A percentile compares a stretch with the other conserved stretches of the same genome.
Conservation (phyloP, 2,888 invertebrate species). For the Micropterix aruncella region DNA sequence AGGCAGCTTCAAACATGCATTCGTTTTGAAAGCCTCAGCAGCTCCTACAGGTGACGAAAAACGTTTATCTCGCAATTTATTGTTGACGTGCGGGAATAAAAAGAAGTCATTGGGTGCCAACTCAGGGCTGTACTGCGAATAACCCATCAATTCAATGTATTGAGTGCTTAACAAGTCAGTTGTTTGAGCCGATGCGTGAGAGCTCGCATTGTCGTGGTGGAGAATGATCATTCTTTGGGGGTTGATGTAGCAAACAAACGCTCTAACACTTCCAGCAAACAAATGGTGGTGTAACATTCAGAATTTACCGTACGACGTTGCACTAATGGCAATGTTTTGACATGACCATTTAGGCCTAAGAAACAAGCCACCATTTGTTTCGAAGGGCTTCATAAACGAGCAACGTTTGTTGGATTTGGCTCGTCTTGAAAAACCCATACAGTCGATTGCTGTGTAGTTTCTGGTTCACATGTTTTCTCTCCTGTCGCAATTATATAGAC, state of each 20-base stretch:
- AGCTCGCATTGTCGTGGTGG: slow-evolving; percentile 10
- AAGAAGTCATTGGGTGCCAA: slow-evolving; percentile 13
- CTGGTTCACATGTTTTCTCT: slow-evolving; percentile 8
- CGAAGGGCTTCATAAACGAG: neutral
- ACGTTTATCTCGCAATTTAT: slow-evolving; percentile 11
- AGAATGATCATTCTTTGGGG: slow-evolving; percentile 4
- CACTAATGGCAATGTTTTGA: slow-evolving; percentile 12
- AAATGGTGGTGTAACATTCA: no score
- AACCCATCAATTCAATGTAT: slow-evolving; percentile 11
- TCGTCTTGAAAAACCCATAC: neutral
- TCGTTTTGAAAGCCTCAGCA: no score
- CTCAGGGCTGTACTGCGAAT: slow-evolving; percentile 9
- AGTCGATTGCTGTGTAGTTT: neutral
- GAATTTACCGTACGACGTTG: no score
- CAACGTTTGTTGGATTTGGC: neutral
- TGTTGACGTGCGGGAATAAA: slow-evolving; percentile 13
- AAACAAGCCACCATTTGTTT: slow-evolving; percentile 10
- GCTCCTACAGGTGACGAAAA: slow-evolving; percentile 10
- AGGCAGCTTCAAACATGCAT: no score
- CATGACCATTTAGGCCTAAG: slow-evolving; percentile 12
- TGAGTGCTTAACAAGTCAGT: slow-evolving; percentile 1
- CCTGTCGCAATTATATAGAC: slow-evolving; percentile 12
- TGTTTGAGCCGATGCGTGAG: slow-evolving; percentile 9
- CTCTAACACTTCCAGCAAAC: slow-evolving; percentile 11
- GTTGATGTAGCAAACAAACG: slow-evolving; percentile 6